Percentiles rank a stretch among this genome's conserved stretches.
Evolutionary conservation across 1,140 invertebrate genomes (phyloP).

Genomic region (Sipha flava): DNA sequence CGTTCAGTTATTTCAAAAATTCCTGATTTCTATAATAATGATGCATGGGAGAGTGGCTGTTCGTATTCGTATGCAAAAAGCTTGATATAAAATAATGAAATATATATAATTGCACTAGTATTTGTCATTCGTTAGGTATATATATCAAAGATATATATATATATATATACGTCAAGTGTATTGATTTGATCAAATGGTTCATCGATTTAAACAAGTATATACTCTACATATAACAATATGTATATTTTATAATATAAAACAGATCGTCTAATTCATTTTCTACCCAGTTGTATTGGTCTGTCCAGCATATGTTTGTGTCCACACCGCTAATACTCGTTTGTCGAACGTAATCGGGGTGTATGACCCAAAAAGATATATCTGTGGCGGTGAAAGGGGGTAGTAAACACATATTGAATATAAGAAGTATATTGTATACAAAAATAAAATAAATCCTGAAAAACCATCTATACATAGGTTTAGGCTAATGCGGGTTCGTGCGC

Average conservation of each 20-base stretch:
- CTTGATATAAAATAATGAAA: too few relatives aligned
- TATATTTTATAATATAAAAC: background rate
- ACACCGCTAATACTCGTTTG: background rate
- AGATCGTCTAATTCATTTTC: background rate
- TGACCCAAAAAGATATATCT: background rate
- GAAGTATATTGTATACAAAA: background rate
- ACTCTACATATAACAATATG: background rate
- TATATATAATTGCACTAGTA: too few relatives aligned
- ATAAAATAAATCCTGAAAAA: slow-evolving; percentile 19
- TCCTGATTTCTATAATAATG: too few relatives aligned
- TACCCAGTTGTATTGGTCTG: background rate
- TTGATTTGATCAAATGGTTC: background rate
- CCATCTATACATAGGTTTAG: background rate
- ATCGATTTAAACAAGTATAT: background rate
- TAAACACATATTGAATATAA: background rate
- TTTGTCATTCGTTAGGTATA: too few relatives aligned
- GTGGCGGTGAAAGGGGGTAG: background rate
- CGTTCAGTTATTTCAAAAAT: too few relatives aligned
- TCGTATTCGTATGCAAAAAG: too few relatives aligned
- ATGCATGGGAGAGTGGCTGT: too few relatives aligned
- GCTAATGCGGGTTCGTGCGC: slow-evolving; percentile 22
- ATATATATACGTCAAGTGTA: too few relatives aligned
- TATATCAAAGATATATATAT: too few relatives aligned
- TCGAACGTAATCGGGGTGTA: background rate
- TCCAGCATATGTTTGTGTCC: background rate